phyloP scores from a whole-genome alignment of 2,113 vertebrate genomes.

The Plecotus auritus region DNA sequence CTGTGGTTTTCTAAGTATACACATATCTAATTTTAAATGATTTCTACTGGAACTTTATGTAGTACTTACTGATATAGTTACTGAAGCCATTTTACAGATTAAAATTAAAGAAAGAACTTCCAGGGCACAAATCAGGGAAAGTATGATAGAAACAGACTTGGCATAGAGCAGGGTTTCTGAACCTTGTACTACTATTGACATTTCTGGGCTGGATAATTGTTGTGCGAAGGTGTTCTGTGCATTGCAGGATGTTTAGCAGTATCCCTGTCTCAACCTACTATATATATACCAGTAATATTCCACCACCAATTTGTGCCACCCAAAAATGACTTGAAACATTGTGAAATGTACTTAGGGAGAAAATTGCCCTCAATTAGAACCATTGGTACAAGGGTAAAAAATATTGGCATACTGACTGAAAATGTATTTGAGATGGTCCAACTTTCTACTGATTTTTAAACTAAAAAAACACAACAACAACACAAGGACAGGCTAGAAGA shows the following conservation, averaged over 20 bases:
- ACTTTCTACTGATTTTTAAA: background rate
- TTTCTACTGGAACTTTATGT: background rate
- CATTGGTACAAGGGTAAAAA: background rate
- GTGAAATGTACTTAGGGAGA: background rate
- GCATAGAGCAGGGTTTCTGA: background rate
- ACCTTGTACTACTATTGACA: background rate
- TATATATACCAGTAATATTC: background rate
- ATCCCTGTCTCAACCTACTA: background rate
- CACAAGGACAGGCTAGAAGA: too few relatives aligned
- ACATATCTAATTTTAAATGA: background rate
- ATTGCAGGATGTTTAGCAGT: background rate
- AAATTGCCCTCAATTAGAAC: background rate
- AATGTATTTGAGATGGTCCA: background rate
- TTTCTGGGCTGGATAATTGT: background rate
- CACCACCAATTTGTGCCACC: background rate
- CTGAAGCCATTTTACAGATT: background rate
- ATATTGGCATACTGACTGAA: background rate
- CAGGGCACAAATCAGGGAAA: background rate
- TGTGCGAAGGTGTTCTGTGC: background rate
- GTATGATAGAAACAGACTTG: background rate
- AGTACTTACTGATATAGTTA: background rate
- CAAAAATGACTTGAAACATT: background rate
- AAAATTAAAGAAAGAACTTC: background rate
- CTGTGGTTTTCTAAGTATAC: background rate
- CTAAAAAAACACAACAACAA: background rate